These are phyloP conservation scores for Autographa pulchrina DNA, from an alignment of 2,888 invertebrate genomes.

Conservation along the genomic window DNA sequence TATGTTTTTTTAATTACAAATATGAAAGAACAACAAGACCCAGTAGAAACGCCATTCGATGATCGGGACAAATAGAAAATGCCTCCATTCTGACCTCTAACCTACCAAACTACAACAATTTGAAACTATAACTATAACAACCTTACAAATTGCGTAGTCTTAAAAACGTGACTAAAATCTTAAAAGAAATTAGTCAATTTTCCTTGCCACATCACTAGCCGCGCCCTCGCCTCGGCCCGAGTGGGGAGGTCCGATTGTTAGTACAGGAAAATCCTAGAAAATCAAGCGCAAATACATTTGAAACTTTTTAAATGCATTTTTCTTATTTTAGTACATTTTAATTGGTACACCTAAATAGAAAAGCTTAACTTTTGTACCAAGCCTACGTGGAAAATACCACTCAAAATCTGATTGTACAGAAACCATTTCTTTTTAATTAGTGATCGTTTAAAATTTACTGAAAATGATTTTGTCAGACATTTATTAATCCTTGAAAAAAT, in stretches of 20 bases:
- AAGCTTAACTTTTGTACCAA: not conserved
- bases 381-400: not conserved
- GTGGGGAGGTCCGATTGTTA: constrained; percentile 19
- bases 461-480: not conserved
- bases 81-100: too few species aligned
- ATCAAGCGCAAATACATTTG: constrained; percentile 2
- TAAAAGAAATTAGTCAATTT: constrained; percentile 22
- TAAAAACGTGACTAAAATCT: not conserved
- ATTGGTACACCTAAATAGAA: not conserved
- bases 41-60: too few species aligned
- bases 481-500: not conserved
- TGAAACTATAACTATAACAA: too few species aligned
- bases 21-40: too few species aligned
- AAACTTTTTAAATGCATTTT: too few species aligned
- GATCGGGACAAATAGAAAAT: too few species aligned
- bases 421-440: not conserved
- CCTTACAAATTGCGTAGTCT: too few species aligned
- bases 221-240: constrained; percentile 54
- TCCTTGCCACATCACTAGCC: constrained; percentile 45
- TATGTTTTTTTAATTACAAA: too few species aligned
- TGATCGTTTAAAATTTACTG: not conserved
- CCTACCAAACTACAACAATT: too few species aligned
- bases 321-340: not conserved
- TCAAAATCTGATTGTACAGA: not conserved
- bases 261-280: constrained; percentile 26